Base-by-base conservation (phyloP, 2,888 invertebrate genomes). In the Spodoptera exigua region DNA sequence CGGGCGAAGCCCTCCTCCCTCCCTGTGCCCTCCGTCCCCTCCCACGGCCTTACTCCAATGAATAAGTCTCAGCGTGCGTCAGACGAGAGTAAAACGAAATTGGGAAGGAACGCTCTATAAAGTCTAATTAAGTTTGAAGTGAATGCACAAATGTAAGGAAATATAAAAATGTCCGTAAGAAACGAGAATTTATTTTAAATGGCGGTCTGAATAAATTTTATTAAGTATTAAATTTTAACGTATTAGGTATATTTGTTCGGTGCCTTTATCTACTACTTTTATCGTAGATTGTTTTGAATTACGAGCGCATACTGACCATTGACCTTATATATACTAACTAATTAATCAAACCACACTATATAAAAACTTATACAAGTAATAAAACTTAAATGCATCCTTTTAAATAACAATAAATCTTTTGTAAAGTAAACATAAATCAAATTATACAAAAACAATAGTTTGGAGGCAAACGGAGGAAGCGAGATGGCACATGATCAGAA, bases 71-170 rank as follows among this genome's bases (percentile, higher is more conserved):
- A 82, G 88, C 87, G 89, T 89, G 90, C 92, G 89, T 91, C 91
- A 90, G 90, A 87, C 85, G 87, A 85, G 88, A 91, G 90, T 89
- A 88, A 90, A 92, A 90, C 89, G 89, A 90, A 93, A 93, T 92
- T 92, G 91, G 87, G 92, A 90, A 91, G 93, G 89, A 93, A 93
- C 92, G 93, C 93, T 93, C 93, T 93, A 94, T 93, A 93, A 93
- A 93, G 87, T 93, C 92, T 93, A 94, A 94, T 94, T 94, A 93
- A 93, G 93, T 92, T 92, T 89, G 89, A 91, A 92, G 89, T 91
- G 89, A 91, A 92, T 89, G 90, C 90, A 92, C 89, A 92, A 91
- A 90, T 88, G 89, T 89, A 91, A 88, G 87, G 89, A 90, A 89
- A 90, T 90, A 89, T 89, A 90, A 91, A 92, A 91, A 88, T 82